Base-by-base conservation (phyloP, 1,140 invertebrate species). In the Neodiprion lecontei region DNA sequence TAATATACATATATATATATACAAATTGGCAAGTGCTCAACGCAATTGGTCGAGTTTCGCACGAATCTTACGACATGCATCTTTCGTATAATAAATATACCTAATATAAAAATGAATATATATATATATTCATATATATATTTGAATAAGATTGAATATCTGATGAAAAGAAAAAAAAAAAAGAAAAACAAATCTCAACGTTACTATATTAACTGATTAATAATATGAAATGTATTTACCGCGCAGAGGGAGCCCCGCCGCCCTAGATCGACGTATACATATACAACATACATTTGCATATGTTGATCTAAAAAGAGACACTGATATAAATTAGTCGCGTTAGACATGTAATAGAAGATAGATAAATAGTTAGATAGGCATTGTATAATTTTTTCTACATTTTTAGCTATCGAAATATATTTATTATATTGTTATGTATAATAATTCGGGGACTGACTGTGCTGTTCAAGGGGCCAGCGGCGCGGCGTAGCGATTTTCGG, bases 311-410 rank as follows among this genome's bases (percentile, higher is more conserved):
- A 40, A 40, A 40, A 67, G 67, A 68, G 21, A 23, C 67, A 23
- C 67, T 23, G 21, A 23, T 69, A 23, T 61, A 73, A 74, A 49
- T 69, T 50, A 74, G 69, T 78, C 74, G 74, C 40, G 69, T 74
- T 78, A 83, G 28, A 40, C 2, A 40, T 40, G 28, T 40, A 40
- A 40, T 40, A 40, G 2, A 40, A 3, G 28, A 40, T 40, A 40
- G 72, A 77, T 81, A 79, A 74, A 69, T 75, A 77, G 65, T 48
- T 73, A 61, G 53, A 61, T 61, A 61, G 11, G 53, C 76, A 82
- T 82, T 83, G 79, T 83, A 79, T 83, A 81, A 81, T 83, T 84
- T 84, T 84, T 83, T 84, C 78, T 84, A 84, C 80, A 72, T 79
- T 81, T 81, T 74, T 81, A 82, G 78, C 70, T 71, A 71, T 77